Conservation (phyloP, 1,140 invertebrate genomes). For the Brachionus rubens region DNA sequence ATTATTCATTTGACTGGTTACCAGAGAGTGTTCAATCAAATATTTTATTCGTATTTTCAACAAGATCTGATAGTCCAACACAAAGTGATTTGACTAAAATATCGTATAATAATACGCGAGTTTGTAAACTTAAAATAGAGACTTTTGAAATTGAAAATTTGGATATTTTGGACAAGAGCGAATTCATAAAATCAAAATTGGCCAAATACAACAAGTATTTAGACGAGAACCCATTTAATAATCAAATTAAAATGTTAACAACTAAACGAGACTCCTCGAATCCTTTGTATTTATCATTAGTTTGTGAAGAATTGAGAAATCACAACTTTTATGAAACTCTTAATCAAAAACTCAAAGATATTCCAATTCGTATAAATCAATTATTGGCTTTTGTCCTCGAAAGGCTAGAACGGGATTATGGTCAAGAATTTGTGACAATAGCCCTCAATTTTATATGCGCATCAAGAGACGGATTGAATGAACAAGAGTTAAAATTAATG, state of each 20-base stretch:
- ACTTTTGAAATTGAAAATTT: slow-evolving; percentile 52
- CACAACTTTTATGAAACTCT: slow-evolving; percentile 61
- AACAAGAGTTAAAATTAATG: slow-evolving; percentile 13
- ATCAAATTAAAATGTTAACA: slow-evolving; percentile 59
- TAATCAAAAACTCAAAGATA: slow-evolving; percentile 53
- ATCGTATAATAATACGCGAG: background rate
- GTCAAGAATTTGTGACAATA: slow-evolving; percentile 50
- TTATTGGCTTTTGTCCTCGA: slow-evolving; percentile 55
- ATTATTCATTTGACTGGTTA: slow-evolving; percentile 56
- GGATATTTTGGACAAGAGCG: slow-evolving; percentile 56
- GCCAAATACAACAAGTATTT: slow-evolving; percentile 55
- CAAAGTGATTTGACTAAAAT: background rate
- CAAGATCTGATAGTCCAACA: background rate
- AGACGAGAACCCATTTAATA: slow-evolving; percentile 61
- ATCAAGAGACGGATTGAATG: slow-evolving; percentile 48
- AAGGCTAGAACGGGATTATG: slow-evolving; percentile 55
- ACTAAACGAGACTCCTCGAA: slow-evolving; percentile 59
- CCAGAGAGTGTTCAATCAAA: slow-evolving; percentile 50
- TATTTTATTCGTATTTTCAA: slow-evolving; percentile 14
- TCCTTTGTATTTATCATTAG: slow-evolving; percentile 58
- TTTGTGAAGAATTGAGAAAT: slow-evolving; percentile 60
- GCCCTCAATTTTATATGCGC: slow-evolving; percentile 54
- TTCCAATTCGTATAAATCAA: slow-evolving; percentile 55
- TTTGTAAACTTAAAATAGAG: slow-evolving; percentile 22
- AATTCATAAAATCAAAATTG: slow-evolving; percentile 55